Evolutionary conservation across 2,888 invertebrate species (phyloP).

Genomic region (Dryobota labecula): DNA sequence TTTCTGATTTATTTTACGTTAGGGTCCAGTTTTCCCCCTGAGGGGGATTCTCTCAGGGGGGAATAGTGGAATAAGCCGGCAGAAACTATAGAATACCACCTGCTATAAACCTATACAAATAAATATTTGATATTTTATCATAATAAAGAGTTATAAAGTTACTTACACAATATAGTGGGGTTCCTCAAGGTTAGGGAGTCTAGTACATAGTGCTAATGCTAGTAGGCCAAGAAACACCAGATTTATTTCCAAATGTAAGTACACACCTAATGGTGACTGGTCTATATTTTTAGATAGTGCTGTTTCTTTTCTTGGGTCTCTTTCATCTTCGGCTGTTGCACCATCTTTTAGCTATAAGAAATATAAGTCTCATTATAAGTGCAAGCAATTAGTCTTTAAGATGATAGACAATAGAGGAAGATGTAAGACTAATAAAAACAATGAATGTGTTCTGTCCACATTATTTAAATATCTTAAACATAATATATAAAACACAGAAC

Average conservation of each 20-base stretch:
- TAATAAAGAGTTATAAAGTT: background rate
- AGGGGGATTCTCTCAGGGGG: no score
- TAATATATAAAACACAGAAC: background rate
- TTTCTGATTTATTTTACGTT: no score
- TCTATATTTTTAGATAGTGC: slow-evolving; percentile 50
- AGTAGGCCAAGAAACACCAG: slow-evolving; percentile 93
- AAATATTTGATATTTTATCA: background rate
- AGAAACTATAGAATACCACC: no score
- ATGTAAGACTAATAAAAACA: background rate
- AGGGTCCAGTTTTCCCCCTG: no score
- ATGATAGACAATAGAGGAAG: background rate
- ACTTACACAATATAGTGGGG: slow-evolving; percentile 98
- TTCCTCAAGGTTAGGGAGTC: slow-evolving; percentile 95
- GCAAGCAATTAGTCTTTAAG: background rate
- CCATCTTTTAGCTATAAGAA: slow-evolving; percentile 60
- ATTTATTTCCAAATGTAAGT: slow-evolving; percentile 93
- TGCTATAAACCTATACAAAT: no score
- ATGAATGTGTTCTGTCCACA: background rate
- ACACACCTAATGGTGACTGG: slow-evolving; percentile 69
- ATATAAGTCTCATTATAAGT: background rate
- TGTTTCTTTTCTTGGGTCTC: slow-evolving; percentile 41
- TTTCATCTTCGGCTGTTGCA: slow-evolving; percentile 69
- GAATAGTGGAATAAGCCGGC: no score
- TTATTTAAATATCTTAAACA: background rate
- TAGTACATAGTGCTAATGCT: slow-evolving; percentile 92